phyloP scores from a whole-genome alignment of 2,888 invertebrate genomes.

The Thumatha senex region DNA sequence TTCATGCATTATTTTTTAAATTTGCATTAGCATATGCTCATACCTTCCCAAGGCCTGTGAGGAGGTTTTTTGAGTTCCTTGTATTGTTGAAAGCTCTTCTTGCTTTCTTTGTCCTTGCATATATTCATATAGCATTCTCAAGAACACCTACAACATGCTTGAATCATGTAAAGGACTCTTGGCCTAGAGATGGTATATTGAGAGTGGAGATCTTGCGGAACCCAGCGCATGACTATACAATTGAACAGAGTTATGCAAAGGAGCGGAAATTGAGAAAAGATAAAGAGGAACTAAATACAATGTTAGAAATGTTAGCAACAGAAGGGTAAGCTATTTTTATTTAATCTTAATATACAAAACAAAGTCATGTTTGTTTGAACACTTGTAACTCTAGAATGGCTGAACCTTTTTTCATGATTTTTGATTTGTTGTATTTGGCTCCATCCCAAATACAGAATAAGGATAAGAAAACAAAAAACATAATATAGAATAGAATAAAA shows the following conservation, averaged over 20 bases:
- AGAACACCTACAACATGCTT: conserved; percentile 96
- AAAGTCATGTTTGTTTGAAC: no score
- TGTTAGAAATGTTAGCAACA: conserved; percentile 85
- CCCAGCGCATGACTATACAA: conserved; percentile 88
- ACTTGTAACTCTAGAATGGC: no score
- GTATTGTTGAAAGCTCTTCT: conserved; percentile 89
- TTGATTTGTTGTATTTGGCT: no score
- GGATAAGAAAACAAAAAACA: no score
- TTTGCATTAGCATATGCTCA: conserved; percentile 96
- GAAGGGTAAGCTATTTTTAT: conserved; percentile 81
- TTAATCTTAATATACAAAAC: not conserved
- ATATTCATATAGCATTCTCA: conserved; percentile 97
- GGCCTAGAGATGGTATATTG: conserved; percentile 98
- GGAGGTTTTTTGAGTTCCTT: conserved; percentile 92
- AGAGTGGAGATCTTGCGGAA: conserved; percentile 93
- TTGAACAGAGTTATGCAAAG: conserved; percentile 93
- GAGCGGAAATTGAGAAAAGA: conserved; percentile 89
- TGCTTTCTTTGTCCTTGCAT: conserved; percentile 95
- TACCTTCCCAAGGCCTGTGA: conserved; percentile 92
- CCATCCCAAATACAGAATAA: no score
- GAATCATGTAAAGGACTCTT: conserved; percentile 92
- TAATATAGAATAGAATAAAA: no score
- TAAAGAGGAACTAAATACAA: conserved; percentile 82
- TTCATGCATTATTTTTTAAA: conserved; percentile 97
- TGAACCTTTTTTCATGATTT: not conserved